phyloP scores from a whole-genome alignment of 1,140 invertebrate genomes.

The Pararge aegeria region DNA sequence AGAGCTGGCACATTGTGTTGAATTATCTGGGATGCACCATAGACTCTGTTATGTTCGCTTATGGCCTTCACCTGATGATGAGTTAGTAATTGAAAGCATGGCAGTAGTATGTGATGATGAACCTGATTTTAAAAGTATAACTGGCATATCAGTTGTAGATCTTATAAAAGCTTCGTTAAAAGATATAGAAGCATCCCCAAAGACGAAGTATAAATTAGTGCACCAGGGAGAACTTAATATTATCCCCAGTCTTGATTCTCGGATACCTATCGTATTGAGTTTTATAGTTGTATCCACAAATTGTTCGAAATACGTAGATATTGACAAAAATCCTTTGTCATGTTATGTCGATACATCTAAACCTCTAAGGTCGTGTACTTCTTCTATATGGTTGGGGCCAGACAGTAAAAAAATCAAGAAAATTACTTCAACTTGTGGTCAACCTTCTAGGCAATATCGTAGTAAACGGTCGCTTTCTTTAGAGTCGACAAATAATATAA shows the following conservation, averaged over 20 bases:
- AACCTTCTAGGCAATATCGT: slow-evolving; percentile 17
- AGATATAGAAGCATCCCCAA: slow-evolving; percentile 41
- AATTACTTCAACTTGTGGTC: slow-evolving; percentile 37
- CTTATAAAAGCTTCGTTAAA: slow-evolving; percentile 42
- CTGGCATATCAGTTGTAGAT: slow-evolving; percentile 41
- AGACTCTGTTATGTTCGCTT: slow-evolving; percentile 50
- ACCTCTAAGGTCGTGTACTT: slow-evolving; percentile 40
- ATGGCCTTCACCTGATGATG: slow-evolving; percentile 53
- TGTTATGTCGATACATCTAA: slow-evolving; percentile 39
- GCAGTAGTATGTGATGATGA: slow-evolving; percentile 54
- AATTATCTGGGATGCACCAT: slow-evolving; percentile 50
- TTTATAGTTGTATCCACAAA: slow-evolving; percentile 49
- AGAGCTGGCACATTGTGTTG: slow-evolving; percentile 45
- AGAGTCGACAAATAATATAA: slow-evolving; percentile 28
- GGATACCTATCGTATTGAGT: slow-evolving; percentile 42
- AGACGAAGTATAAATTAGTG: slow-evolving; percentile 45
- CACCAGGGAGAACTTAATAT: slow-evolving; percentile 47
- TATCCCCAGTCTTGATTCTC: slow-evolving; percentile 47
- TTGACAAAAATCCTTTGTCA: slow-evolving; percentile 26
- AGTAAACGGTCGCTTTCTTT: slow-evolving; percentile 36
- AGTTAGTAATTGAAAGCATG: slow-evolving; percentile 44
- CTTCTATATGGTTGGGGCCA: slow-evolving; percentile 44
- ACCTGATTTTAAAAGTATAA: slow-evolving; percentile 37
- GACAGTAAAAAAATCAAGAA: slow-evolving; percentile 41
- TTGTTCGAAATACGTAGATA: slow-evolving; percentile 48